Evolutionary conservation across 2,797 vertebrate species (phyloP), one percentile per base, ranked within the genome.

Genomic region (Premnoplex brunnescens): DNA sequence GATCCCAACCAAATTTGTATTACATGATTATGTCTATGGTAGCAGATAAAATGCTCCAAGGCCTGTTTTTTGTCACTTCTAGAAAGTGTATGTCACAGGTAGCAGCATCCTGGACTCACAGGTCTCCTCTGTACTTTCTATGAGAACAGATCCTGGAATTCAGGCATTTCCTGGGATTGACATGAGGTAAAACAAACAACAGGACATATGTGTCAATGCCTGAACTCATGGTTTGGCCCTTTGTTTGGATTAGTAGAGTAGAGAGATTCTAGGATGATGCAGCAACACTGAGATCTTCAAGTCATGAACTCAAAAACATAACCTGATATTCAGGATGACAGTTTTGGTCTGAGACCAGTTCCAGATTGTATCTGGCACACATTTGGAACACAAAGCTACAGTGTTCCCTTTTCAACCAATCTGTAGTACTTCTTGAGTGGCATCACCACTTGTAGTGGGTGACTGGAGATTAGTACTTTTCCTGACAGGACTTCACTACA

Each of bases 181-280:
- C 36, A 32, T 2, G 16, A 56, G 41, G 2, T 30, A 21, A n/a
- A 55, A 62, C 12, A 69, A 69, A 6, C 6, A 74, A 14, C 21
- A 84, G 66, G 22, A 48, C 7, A 2, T 2, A 1, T 0, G 12
- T 59, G 20, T 3, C 39, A 52, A 0, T 3, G 12, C 37, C 43
- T 81, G 34, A 74, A 48, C 5, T 7, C 9, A 8, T n/a, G 41
- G 13, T 46, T 82, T 60, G 44, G 14, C 9, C 34, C 34, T 52
- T 41, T 43, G 16, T 71, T 60, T 73, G 41, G 14, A 44, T 56
- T 39, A 34, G 12, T 10, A 14, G 34, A 23, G 16, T 2, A 36
- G 12, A 77, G 34, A 41, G 8, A 28, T 9, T 6, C 22, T n/a
- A n/a, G 32, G 32, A 32, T 58, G 48, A 19, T 32, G n/a, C 28